phyloP scores from a whole-genome alignment of 1,140 invertebrate species.

The Neotoxoptera formosana region DNA sequence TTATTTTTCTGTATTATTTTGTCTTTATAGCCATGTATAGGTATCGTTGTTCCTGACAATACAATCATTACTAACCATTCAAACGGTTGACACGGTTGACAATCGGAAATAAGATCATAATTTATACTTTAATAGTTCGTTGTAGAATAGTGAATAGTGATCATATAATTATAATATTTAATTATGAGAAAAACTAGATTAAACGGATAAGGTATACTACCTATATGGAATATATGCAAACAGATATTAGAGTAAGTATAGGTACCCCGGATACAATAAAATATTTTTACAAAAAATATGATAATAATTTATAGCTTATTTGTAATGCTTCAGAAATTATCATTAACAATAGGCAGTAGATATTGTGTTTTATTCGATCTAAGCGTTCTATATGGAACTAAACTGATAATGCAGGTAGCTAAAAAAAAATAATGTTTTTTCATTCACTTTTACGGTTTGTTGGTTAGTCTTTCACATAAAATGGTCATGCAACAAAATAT shows the following conservation, averaged over 20 bases:
- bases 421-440: conserved; percentile 22
- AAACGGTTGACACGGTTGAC: not conserved
- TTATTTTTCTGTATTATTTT: not conserved
- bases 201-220: not conserved
- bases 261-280: not conserved
- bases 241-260: conserved; percentile 30
- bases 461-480: conserved; percentile 48
- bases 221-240: not conserved
- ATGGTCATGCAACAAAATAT: conserved; percentile 31
- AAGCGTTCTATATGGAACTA: conserved; percentile 39
- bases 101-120: not conserved
- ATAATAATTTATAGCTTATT: conserved; percentile 47
- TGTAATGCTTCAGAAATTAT: conserved; percentile 48
- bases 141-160: not conserved
- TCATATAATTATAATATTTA: not conserved
- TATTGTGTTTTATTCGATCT: conserved; percentile 31
- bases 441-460: conserved; percentile 37
- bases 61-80: not conserved
- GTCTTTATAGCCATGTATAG: not conserved
- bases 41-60: not conserved
- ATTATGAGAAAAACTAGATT: not conserved
- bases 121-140: not conserved
- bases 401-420: conserved; percentile 13
- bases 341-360: conserved; percentile 28
- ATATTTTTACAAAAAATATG: conserved; percentile 40